A percentile compares a stretch with the other conserved stretches of the same genome.
Conservation (phyloP, 2,797 vertebrate species). For the Scleropages formosus region DNA sequence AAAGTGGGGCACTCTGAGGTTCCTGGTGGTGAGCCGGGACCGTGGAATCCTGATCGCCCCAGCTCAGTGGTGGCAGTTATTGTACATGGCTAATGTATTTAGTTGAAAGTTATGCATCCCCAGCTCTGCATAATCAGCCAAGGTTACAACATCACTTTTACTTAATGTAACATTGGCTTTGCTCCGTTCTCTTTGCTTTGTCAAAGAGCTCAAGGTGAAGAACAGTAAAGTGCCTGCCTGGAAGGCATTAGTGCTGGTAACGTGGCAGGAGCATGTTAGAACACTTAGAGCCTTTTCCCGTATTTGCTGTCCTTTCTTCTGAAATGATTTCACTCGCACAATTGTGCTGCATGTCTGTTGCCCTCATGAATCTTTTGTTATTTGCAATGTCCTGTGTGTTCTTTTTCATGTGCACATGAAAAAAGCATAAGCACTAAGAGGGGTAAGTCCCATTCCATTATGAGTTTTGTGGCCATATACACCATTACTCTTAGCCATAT, state of each 20-base stretch:
- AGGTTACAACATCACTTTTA: conserved; percentile 21
- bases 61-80: background rate
- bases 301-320: conserved; percentile 15
- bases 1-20: background rate
- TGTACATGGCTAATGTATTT: conserved; percentile 10
- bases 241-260: conserved; percentile 6
- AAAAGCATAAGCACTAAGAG: conserved; percentile 6
- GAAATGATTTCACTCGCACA: conserved; percentile 19
- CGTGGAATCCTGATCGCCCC: background rate
- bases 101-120: background rate
- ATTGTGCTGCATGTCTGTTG: background rate
- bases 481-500: background rate
- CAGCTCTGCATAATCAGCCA: background rate
- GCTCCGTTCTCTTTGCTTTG: background rate
- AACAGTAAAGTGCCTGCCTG: background rate
- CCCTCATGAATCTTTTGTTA: conserved; percentile 16
- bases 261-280: background rate
- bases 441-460: background rate
- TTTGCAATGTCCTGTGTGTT: conserved; percentile 15
- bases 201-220: background rate
- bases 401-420: background rate
- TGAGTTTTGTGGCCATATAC: background rate
- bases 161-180: conserved; percentile 7
- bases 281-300: background rate
- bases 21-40: background rate